Percentiles rank a stretch among this genome's conserved stretches.
Evolutionary conservation across 2,113 vertebrate species (phyloP).

Genomic region (Callorhinus ursinus): DNA sequence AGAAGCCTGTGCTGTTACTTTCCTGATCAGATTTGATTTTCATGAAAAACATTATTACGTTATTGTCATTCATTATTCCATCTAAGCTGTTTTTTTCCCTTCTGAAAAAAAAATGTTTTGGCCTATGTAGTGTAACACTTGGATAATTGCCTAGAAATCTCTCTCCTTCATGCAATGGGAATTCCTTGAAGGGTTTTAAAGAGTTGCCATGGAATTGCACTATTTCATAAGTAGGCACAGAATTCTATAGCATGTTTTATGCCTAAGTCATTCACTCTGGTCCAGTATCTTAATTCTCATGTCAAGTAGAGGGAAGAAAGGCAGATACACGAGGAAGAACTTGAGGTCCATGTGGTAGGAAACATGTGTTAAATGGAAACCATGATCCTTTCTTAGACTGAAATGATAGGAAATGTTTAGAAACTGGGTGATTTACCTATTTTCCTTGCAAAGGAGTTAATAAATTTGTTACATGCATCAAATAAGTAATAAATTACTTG

Average conservation of each 20-base stretch:
- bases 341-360: background rate
- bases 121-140: background rate
- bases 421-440: background rate
- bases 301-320: background rate
- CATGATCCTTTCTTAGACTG: background rate
- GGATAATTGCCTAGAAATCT: background rate
- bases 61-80: background rate
- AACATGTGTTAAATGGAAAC: background rate
- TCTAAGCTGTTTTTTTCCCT: background rate
- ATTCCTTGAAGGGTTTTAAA: background rate
- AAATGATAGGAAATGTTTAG: background rate
- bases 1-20: background rate
- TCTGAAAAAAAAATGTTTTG: background rate
- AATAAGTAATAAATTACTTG: background rate
- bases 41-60: background rate
- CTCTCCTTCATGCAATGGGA: background rate
- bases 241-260: background rate
- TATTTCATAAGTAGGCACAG: background rate
- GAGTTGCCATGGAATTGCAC: background rate
- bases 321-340: background rate
- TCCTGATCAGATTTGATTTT: background rate
- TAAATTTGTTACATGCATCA: background rate
- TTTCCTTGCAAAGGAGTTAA: background rate
- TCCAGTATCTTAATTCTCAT: background rate
- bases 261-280: background rate